Percentiles rank a stretch among this genome's conserved stretches.
phyloP scores from a whole-genome alignment of 1,140 invertebrate species.

The Lutraria rhynchaena region DNA sequence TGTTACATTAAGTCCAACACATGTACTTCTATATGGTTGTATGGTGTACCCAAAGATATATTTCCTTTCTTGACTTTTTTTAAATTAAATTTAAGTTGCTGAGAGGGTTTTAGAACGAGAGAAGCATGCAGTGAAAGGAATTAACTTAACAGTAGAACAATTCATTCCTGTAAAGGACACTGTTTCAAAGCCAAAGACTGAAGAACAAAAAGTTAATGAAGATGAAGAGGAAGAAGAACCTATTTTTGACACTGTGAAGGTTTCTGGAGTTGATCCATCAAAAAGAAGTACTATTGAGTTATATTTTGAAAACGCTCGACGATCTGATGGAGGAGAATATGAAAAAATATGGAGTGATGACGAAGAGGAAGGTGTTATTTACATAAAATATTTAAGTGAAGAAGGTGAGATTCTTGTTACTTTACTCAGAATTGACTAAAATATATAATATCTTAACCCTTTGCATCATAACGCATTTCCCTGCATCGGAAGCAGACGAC shows the following conservation, averaged over 20 bases:
- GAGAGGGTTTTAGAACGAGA: neutral
- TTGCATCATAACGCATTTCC: no score
- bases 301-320: conserved; percentile 61
- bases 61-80: no score
- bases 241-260: conserved; percentile 18
- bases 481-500: no score
- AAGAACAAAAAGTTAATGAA: neutral
- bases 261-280: conserved; percentile 25
- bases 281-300: conserved; percentile 50
- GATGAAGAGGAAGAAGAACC: neutral
- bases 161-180: neutral
- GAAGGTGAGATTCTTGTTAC: conserved; percentile 5
- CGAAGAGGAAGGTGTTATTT: conserved; percentile 20
- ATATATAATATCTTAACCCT: neutral
- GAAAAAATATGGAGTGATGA: conserved; percentile 28
- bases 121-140: neutral
- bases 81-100: conserved; percentile 24
- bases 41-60: no score
- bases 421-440: neutral
- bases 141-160: neutral
- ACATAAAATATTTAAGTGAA: conserved; percentile 4
- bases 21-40: no score
- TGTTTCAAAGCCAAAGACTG: neutral
- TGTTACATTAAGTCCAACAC: no score
- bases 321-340: conserved; percentile 55